Base-by-base conservation (phyloP, 2,888 invertebrate genomes). In the Frankliniella fusca region DNA sequence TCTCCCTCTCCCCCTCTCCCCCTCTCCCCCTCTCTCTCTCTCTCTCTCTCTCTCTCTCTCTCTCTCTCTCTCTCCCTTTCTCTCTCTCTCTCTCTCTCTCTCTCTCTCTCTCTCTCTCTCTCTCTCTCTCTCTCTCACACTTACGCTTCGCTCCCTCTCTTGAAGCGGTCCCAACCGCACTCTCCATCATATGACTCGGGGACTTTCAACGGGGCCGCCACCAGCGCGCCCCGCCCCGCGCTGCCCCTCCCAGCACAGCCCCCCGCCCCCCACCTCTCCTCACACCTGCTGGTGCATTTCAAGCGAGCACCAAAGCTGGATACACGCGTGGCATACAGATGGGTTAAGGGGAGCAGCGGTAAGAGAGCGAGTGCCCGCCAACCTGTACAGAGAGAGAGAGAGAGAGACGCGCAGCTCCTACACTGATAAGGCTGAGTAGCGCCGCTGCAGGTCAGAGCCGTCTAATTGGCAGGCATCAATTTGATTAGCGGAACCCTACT, bases 101-200 rank as follows among this genome's bases (percentile, higher is more conserved):
- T 7, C 54, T 54, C 54, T 54, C 54, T 54, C 54, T 54, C 54
- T 54, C 54, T 54, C 3, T 7, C 54, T 7, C 54, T 54, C 18
- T 54, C 8, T 54, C 54, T 18, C 54, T 9, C 54, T n/a, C 61
- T 61, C 61, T n/a, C 15, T n/a, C 61, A 11, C 18, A 61, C 61
- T 61, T 61, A n/a, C 38, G 38, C 38, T 3, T 38, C 38, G 38
- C 38, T 38, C 38, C 38, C 61, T 61, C 61, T 15, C 61, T 61
- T 18, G 61, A 27, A 76, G 70, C 70, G 70, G 70, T 76, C 70
- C 70, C 70, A 23, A 76, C 70, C 70, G 70, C 70, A 76, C 70
- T 23, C 27, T 76, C 10, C 70, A 76, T 76, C 70, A 76, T 76
- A 23, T 76, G 70, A 27, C 54, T 15, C 54, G 54, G 54, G 15